Percentiles rank a stretch among this genome's conserved stretches.
These are phyloP conservation scores for Ophion costatus DNA, from an alignment of 2,888 invertebrate species.

Conservation along the genomic window DNA sequence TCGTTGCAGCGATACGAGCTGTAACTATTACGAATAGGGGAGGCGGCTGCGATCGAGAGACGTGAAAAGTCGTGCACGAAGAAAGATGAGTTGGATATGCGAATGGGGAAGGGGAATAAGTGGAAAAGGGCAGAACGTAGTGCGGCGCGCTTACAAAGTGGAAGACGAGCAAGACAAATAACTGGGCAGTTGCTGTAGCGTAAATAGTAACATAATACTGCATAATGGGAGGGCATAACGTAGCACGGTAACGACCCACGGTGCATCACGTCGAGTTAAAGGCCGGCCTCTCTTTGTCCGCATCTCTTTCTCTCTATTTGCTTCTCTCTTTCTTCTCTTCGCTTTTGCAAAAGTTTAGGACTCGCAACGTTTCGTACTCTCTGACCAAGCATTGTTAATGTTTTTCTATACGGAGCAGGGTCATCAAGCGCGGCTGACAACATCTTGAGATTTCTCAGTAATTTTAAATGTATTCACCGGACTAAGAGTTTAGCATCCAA, in stretches of 20 bases:
- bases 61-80: constrained; percentile 1
- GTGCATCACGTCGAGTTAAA: constrained; percentile 78
- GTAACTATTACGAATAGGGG: neutral
- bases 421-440: neutral
- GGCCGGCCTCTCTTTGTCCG: constrained; percentile 59
- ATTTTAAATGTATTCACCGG: neutral
- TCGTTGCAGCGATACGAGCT: too few species aligned
- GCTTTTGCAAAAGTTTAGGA: constrained; percentile 61
- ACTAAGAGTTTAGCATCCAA: neutral
- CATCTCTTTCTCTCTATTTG: neutral
- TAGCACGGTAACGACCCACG: constrained; percentile 74
- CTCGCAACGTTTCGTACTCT: constrained; percentile 9
- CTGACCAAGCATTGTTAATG: constrained; percentile 71
- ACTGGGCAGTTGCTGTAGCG: constrained; percentile 78
- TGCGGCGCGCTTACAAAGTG: constrained; percentile 60
- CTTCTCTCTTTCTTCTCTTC: constrained; percentile 19
- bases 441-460: constrained; percentile 33
- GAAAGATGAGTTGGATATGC: constrained; percentile 20
- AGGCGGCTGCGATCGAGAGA: neutral
- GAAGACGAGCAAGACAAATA: constrained; percentile 79
- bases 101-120: constrained; percentile 32
- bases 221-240: constrained; percentile 80
- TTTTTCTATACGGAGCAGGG: constrained; percentile 65
- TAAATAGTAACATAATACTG: constrained; percentile 82
- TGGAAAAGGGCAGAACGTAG: constrained; percentile 48